Base-by-base conservation (phyloP, 2,113 vertebrate genomes). In the Paedocypris sp. region DNA sequence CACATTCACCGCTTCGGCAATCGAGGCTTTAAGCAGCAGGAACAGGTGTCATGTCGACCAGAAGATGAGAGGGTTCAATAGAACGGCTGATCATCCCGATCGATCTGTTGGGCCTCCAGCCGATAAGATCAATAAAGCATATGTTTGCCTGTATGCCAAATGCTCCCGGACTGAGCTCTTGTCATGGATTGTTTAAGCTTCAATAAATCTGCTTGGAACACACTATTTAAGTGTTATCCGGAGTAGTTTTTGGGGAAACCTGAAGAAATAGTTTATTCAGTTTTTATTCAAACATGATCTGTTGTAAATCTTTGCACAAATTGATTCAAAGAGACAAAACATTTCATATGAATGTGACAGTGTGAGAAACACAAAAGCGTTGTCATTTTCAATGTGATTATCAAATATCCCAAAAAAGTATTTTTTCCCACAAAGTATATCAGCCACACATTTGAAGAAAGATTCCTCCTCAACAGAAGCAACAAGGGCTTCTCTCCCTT, bases 51-150 rank as follows among this genome's bases (percentile, higher is more conserved):
- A 80, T 80, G 71, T 78, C 72, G 61, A 46, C 41, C 56, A 41
- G 49, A 39, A 33, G 68, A 61, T 70, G 62, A 69, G 68, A 62
- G 74, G 72, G 71, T 71, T 79, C 80, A 23, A 41, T 76, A 73
- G 77, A 77, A 71, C 74, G 67, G 70, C 80, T 83, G 82, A 85
- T 86, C 84, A 81, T 78, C 75, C 47, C 20, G 68, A 86, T 85
- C 77, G 83, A 85, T 83, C 77, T 46, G 53, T 60, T 63, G 48
- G 33, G 63, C 64, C 67, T 71, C 45, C 64, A 75, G 78, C 81
- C 75, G 78, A 81, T 83, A 71, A 72, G 76, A 82, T 86, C 82
- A 79, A 85, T 85, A 74, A 54, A 62, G 66, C 77, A 76, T 81
- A 79, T 80, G 80, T 78, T 78, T 70, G 62, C 28, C 75, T 77